Conservation (phyloP, 1,140 invertebrate genomes). For the Orussus abietinus region DNA sequence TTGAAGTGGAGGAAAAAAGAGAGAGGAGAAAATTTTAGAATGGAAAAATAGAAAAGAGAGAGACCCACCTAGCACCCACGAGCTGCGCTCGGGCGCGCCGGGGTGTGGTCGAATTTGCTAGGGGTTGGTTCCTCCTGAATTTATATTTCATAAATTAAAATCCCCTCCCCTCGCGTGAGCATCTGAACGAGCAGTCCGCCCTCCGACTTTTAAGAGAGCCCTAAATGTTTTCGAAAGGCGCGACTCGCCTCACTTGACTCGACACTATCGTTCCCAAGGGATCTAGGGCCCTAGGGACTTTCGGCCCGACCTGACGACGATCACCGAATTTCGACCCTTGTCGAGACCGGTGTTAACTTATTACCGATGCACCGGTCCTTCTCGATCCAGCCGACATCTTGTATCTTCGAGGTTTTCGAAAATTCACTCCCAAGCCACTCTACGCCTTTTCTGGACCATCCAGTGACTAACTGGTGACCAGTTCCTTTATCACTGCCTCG, state of each 20-base stretch:
- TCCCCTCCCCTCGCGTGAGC: conserved; percentile 11
- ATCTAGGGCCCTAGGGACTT: neutral
- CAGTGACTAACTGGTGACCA: too few species aligned
- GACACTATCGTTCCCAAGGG: neutral
- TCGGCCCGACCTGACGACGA: conserved; percentile 2
- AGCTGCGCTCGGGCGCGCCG: too few species aligned
- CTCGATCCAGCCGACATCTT: neutral
- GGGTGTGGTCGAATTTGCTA: conserved; percentile 42
- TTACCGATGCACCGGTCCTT: conserved; percentile 3
- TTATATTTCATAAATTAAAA: conserved; percentile 46
- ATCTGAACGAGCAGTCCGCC: conserved; percentile 20
- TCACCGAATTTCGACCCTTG: conserved; percentile 7
- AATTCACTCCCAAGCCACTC: too few species aligned
- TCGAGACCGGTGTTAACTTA: neutral
- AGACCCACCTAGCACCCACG: too few species aligned
- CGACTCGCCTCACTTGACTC: conserved; percentile 5
- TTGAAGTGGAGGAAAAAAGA: conserved; percentile 13
- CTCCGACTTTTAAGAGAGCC: conserved; percentile 11
- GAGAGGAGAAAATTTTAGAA: conserved; percentile 3
- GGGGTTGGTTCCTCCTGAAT: conserved; percentile 34
- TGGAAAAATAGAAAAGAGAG: conserved; percentile 11
- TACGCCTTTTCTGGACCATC: too few species aligned
- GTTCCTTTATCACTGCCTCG: too few species aligned
- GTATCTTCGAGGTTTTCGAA: conserved; percentile 6
- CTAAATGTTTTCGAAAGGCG: conserved; percentile 16